Conservation (phyloP, 1,140 invertebrate genomes). For the Panagrolaimus sp. region DNA sequence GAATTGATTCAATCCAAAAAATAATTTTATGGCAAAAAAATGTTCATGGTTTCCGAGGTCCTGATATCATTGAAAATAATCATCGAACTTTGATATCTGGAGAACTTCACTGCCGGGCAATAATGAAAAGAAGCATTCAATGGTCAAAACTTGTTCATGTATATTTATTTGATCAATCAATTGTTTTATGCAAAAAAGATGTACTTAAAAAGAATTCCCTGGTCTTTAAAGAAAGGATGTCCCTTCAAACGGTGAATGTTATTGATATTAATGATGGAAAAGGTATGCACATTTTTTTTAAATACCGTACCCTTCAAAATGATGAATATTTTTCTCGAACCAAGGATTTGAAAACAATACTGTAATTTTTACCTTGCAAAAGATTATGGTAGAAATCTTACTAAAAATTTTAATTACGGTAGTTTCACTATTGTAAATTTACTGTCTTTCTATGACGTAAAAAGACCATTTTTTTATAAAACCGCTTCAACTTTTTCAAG, state of each 20-base stretch:
- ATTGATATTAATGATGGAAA: constrained; percentile 71
- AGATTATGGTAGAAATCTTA: too few relatives aligned
- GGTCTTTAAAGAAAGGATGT: constrained; percentile 76
- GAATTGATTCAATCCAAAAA: constrained; percentile 74
- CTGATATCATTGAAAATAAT: constrained; percentile 73
- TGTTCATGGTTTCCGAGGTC: constrained; percentile 76
- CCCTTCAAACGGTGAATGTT: constrained; percentile 65
- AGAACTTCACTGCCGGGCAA: constrained; percentile 65
- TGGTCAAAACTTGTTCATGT: constrained; percentile 78
- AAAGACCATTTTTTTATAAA: too few relatives aligned
- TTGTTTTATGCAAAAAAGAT: constrained; percentile 81
- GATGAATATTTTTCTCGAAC: too few relatives aligned
- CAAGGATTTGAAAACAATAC: too few relatives aligned
- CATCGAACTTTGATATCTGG: constrained; percentile 75
- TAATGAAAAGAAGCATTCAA: constrained; percentile 67
- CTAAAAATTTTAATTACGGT: too few relatives aligned
- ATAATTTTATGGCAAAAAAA: constrained; percentile 73
- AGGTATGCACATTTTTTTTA: too few relatives aligned
- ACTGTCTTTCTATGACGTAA: too few relatives aligned
- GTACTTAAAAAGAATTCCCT: constrained; percentile 75
- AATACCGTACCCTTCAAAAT: too few relatives aligned
- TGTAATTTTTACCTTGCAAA: too few relatives aligned
- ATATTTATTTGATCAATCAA: constrained; percentile 79
- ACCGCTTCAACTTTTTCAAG: too few relatives aligned
- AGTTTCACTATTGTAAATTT: too few relatives aligned